These are phyloP conservation scores for Lamprotornis superbus DNA, from an alignment of 2,113 vertebrate genomes.

Conservation along the genomic window DNA sequence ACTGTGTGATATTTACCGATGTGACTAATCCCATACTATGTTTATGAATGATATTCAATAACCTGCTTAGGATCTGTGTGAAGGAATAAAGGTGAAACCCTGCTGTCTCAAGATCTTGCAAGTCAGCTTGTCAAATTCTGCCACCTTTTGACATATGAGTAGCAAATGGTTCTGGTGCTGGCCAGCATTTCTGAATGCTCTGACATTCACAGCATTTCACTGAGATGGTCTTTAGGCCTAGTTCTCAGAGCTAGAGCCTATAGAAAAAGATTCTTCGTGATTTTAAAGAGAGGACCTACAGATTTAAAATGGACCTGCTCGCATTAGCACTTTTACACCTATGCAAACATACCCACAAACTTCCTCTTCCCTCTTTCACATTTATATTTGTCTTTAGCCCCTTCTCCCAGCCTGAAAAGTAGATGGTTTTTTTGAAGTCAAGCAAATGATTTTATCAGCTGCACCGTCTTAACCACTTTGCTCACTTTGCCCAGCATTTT, in stretches of 20 bases:
- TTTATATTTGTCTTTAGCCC: neutral
- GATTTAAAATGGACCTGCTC: neutral
- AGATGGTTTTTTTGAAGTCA: neutral
- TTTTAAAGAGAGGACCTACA: neutral
- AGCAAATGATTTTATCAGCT: neutral
- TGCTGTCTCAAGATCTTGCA: neutral
- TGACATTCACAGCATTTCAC: neutral
- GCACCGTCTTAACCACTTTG: fast-evolving
- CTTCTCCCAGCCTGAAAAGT: neutral
- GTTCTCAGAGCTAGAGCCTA: neutral
- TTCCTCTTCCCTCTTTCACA: neutral
- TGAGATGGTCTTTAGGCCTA: neutral
- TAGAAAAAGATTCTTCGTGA: neutral
- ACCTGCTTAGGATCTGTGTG: neutral
- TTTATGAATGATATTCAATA: constrained; percentile 30
- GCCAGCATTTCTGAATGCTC: constrained; percentile 5
- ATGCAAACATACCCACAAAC: neutral
- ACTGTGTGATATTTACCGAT: neutral
- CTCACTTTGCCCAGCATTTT: neutral
- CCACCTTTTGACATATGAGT: constrained; percentile 56
- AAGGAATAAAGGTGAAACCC: constrained; percentile 33
- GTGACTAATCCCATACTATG: constrained; percentile 30
- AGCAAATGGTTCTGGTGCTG: constrained; percentile 23
- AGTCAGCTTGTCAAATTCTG: constrained; percentile 61
- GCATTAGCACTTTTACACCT: neutral